Base-by-base conservation (phyloP, 2,888 invertebrate genomes). In the Sclerodermus sp. region DNA sequence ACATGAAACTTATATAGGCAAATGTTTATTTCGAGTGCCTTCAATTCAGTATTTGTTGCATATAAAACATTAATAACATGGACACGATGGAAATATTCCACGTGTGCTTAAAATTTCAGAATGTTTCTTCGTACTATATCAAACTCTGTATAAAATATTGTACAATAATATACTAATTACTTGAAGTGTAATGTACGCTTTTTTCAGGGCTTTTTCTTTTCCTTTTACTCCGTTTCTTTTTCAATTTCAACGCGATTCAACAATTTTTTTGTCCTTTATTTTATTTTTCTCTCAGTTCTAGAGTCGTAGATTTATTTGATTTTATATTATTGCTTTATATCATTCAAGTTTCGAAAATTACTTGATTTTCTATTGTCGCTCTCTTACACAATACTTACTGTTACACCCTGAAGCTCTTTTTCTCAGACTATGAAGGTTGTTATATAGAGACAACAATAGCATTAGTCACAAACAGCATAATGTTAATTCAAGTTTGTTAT, bases 381-480 rank as follows among this genome's bases (percentile, higher is more conserved):
- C 44, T 46, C 43, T 48, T 42, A 44, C 47, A 45, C 39, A 40
- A 32, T 61, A 55, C 47, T 47, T 57, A 56, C 66, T 58, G 57
- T 62, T 64, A 57, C 51, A 51, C 50, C 57, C 47, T 60, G 58
- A 66, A 64, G 59, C 60, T 58, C 46, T 49, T 56, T 55, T 46
- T 23, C 23, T 41, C 44, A 49, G 41, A 45, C 47, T 42, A 48
- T 43, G 47, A 49, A 60, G 58, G 42, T 55, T 48, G 49, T 56
- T 62, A 59, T 53, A 60, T 45, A 66, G 58, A 60, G 57, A 53
- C 56, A 60, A 56, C 53, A 46, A 23, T 55, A 66, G 60, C 56
- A 64, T 68, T 69, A 65, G 67, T 67, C 57, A 54, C 60, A 53
- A 49, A 53, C 52, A 44, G 45, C 51, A 51, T 57, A 46, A 58